Evolutionary conservation across 2,888 invertebrate genomes (phyloP), one percentile per base, ranked within the genome.

Genomic region (Stenichneumon culpator): DNA sequence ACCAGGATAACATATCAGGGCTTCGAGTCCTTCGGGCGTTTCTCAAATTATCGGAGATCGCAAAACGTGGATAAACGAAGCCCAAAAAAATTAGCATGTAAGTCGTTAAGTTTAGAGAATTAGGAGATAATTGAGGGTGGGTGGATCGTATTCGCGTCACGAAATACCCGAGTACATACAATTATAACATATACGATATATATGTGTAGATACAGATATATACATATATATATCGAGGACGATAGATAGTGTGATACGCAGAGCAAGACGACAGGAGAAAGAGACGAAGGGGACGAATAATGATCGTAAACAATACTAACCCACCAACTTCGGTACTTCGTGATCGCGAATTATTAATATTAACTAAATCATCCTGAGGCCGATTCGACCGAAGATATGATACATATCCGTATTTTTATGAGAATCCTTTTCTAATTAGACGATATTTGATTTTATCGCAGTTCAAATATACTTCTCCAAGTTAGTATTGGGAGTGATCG

Each of bases 1-100:
- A 93, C 92, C 91, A 93, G 92, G 93, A 90, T 90, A 92, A 92
- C 94, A 93, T 94, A 94, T 94, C 94, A 93, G 90, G 90, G 87
- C 88, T 88, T 87, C 89, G 87, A 82, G 77, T 79, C 81, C 25
- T 57, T 82, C 85, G 87, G 86, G 86, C 88, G 88, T 68, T 77
- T 63, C 82, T 82, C 72, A 82, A 72, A 77, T 85, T 80, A 82
- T 82, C 85, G 25, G 84, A 85, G 79, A 32, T 80, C 75, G 60
- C 22, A 63, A 72, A 63, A 72, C 82, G 90, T 87, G 88, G 78
- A 88, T 88, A 82, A 86, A 44, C 72, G 85, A 28, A 82, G 81
- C 86, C 88, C 84, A 86, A 85, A 88, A 88, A 89, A 88, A 79
- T 87, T 92, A 92, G 89, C 54, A 60, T 79, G 78, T 92, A 92